Evolutionary conservation across 2,888 invertebrate species (phyloP).

Genomic region (Dicyrtomina minuta): DNA sequence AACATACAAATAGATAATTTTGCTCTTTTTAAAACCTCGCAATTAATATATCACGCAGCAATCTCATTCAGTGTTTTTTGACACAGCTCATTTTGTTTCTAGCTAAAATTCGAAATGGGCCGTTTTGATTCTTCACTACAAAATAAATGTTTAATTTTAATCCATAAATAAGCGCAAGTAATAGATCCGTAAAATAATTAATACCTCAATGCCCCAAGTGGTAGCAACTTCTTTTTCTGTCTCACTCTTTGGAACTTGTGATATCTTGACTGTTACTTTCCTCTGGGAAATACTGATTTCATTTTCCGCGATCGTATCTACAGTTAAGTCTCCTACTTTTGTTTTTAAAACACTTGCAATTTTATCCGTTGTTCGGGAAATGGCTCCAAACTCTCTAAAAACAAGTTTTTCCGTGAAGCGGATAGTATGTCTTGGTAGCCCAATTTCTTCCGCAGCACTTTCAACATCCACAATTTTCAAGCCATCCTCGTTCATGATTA

Average conservation of each 20-base stretch:
- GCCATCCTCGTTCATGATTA: slow-evolving; percentile 85
- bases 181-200: neutral
- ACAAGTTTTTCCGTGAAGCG: slow-evolving; percentile 63
- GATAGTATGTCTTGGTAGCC: slow-evolving; percentile 73
- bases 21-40: too few species aligned
- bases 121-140: too few species aligned
- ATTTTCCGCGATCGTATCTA: slow-evolving; percentile 89
- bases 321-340: slow-evolving; percentile 68
- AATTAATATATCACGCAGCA: too few species aligned
- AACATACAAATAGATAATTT: too few species aligned
- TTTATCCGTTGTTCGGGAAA: slow-evolving; percentile 47
- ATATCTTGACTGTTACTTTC: slow-evolving; percentile 41
- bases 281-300: slow-evolving; percentile 78
- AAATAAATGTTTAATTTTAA: too few species aligned
- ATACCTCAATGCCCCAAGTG: slow-evolving; percentile 82
- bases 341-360: slow-evolving; percentile 38
- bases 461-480: slow-evolving; percentile 84
- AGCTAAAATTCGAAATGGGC: too few species aligned
- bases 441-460: slow-evolving; percentile 82
- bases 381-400: slow-evolving; percentile 44
- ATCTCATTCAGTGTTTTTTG: too few species aligned
- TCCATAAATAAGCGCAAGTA: too few species aligned
- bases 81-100: too few species aligned
- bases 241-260: slow-evolving; percentile 58
- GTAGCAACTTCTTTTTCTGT: slow-evolving; percentile 83